Conservation (phyloP, 2,797 vertebrate species). For the Threskiornis aethiopicus region DNA sequence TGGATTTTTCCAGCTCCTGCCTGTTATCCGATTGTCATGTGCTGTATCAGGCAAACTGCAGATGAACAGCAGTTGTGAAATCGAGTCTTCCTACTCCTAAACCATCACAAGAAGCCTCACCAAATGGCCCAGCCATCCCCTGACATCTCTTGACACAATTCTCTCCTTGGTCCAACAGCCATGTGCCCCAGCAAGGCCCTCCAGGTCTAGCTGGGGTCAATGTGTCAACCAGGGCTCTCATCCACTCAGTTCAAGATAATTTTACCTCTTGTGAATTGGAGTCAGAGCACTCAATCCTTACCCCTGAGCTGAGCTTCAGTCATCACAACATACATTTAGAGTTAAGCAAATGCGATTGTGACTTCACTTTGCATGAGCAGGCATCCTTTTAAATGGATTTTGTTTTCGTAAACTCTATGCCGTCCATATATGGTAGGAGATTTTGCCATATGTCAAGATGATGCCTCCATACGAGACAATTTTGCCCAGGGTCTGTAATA, state of each 20-base stretch:
- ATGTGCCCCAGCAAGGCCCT: background rate
- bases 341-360: background rate
- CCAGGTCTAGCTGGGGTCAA: background rate
- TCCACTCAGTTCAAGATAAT: background rate
- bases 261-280: background rate
- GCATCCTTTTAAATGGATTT: background rate
- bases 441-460: background rate
- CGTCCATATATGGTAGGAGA: background rate
- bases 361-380: background rate
- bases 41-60: background rate
- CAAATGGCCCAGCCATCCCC: background rate
- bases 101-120: background rate
- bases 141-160: background rate
- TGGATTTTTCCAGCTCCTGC: background rate
- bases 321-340: background rate
- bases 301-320: background rate
- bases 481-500: background rate
- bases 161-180: background rate
- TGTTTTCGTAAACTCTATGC: background rate
- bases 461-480: background rate
- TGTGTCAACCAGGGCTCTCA: background rate
- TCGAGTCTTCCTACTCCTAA: background rate
- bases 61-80: background rate
- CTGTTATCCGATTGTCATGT: fast-evolving
- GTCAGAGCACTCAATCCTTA: background rate